phyloP scores from a whole-genome alignment of 2,888 invertebrate genomes.

The Amphipyra tragopoginis region DNA sequence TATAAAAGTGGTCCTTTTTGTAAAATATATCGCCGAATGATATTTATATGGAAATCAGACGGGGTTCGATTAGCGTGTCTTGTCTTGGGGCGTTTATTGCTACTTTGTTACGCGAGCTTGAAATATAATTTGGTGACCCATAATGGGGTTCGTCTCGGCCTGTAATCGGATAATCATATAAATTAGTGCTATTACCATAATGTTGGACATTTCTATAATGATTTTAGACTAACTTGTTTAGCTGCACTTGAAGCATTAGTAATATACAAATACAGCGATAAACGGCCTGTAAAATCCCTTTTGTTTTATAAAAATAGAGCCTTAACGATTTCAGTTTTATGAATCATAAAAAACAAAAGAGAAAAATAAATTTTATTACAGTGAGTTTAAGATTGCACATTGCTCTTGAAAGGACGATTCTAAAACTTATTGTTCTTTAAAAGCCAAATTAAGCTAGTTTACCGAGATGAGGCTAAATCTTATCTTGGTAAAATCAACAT shows the following conservation, averaged over 20 bases:
- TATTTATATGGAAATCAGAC: constrained; percentile 74
- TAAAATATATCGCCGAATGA: constrained; percentile 63
- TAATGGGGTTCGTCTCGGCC: constrained; percentile 29
- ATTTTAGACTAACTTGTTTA: constrained; percentile 27
- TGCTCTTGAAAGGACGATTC: constrained; percentile 5
- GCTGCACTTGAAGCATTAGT: constrained; percentile 19
- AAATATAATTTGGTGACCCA: constrained; percentile 38
- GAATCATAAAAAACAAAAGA: constrained; percentile 20
- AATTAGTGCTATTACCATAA: constrained; percentile 33
- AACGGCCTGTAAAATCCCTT: neutral
- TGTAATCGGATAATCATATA: constrained; percentile 42
- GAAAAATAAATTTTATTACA: constrained; percentile 15
- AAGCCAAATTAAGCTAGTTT: neutral
- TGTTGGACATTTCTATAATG: constrained; percentile 17
- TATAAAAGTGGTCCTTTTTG: constrained; percentile 58
- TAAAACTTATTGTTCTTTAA: constrained; percentile 1
- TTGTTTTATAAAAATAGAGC: constrained; percentile 1
- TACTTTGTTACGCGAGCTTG: constrained; percentile 76
- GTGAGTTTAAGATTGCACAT: constrained; percentile 6
- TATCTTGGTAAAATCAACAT: neutral
- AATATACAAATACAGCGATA: neutral
- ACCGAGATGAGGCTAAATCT: neutral
- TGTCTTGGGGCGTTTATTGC: constrained; percentile 68
- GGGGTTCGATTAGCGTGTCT: constrained; percentile 71
- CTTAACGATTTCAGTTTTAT: constrained; percentile 27